Evolutionary conservation across 2,797 vertebrate species (phyloP).

Genomic region (Phyllotis vaccarum): DNA sequence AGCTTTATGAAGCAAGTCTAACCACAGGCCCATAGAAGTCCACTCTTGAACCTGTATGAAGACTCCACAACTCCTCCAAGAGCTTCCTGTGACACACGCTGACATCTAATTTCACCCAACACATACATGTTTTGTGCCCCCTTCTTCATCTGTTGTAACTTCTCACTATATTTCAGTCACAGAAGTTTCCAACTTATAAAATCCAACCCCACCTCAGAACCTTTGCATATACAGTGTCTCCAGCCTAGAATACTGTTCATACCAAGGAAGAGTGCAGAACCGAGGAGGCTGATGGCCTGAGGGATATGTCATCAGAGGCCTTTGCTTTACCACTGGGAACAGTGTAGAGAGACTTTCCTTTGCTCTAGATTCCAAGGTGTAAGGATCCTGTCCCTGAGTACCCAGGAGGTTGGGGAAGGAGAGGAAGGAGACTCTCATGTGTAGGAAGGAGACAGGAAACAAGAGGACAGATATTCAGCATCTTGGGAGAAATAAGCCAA

Average conservation of each 20-base stretch:
- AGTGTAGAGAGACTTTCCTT: background rate
- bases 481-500: background rate
- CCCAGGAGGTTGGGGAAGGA: background rate
- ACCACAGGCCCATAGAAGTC: fast-evolving
- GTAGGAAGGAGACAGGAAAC: background rate
- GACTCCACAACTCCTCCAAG: background rate
- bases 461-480: background rate
- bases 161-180: background rate
- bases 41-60: background rate
- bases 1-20: background rate
- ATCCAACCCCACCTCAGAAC: background rate
- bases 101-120: background rate
- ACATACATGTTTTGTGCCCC: background rate
- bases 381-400: fast-evolving
- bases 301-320: background rate
- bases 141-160: background rate
- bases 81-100: background rate
- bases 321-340: background rate
- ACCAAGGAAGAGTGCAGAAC: background rate
- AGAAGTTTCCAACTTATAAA: background rate
- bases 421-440: background rate
- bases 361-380: background rate
- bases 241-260: background rate
- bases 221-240: background rate
- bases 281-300: too few relatives aligned